Evolutionary conservation across 2,113 vertebrate genomes (phyloP).

Genomic region (Mionectes macconnelli): DNA sequence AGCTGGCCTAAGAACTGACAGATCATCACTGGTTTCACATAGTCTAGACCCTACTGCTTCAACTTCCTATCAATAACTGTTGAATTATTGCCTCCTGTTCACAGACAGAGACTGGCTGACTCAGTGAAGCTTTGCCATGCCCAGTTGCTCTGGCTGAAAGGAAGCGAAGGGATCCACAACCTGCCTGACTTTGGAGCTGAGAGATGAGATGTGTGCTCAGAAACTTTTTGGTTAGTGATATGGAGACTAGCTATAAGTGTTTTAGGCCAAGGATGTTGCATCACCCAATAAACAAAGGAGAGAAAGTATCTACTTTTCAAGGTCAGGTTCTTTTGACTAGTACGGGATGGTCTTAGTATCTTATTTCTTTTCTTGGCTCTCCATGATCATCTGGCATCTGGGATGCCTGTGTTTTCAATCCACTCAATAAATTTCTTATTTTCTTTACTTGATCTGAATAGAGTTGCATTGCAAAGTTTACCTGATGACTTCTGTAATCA

Average conservation of each 20-base stretch:
- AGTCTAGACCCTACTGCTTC: not conserved
- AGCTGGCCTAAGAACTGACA: not conserved
- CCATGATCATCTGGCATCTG: not conserved
- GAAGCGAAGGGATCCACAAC: not conserved
- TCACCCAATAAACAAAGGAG: not conserved
- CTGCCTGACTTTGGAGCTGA: not conserved
- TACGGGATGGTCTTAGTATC: not conserved
- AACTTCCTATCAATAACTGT: conserved; percentile 1
- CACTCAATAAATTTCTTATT: not conserved
- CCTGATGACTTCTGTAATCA: not conserved
- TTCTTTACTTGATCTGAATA: not conserved
- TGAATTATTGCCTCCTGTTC: conserved; percentile 1
- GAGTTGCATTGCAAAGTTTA: not conserved
- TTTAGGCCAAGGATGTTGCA: not conserved
- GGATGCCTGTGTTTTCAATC: not conserved
- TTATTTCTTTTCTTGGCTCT: conserved; percentile 2
- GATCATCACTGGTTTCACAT: not conserved
- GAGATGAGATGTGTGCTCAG: not conserved
- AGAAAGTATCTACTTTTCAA: not conserved
- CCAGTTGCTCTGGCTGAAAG: not conserved
- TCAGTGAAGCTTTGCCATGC: not conserved
- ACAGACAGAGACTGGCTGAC: not conserved
- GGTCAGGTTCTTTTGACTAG: not conserved
- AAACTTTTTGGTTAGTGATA: not conserved
- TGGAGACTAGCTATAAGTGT: not conserved